Conservation (phyloP, 2,888 invertebrate genomes). For the Aphrophora alni region DNA sequence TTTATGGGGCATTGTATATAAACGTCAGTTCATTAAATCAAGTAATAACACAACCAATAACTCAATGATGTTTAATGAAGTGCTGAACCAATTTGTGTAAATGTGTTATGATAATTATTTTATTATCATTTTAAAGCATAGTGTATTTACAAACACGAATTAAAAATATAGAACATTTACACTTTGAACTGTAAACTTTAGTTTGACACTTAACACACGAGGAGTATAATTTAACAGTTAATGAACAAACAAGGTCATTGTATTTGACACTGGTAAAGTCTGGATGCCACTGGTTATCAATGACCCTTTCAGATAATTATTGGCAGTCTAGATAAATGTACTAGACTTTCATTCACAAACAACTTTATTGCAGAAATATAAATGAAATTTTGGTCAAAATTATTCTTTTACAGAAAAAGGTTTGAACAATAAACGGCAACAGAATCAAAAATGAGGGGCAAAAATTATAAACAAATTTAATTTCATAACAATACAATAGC, state of each 20-base stretch:
- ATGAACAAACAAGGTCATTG: background rate
- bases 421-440: background rate
- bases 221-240: background rate
- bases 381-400: background rate
- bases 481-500: background rate
- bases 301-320: background rate
- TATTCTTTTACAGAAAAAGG: background rate
- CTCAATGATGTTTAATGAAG: too few relatives aligned
- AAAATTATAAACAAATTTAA: background rate
- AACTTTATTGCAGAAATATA: too few relatives aligned
- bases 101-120: too few relatives aligned
- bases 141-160: too few relatives aligned
- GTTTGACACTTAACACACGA: background rate
- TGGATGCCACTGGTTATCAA: background rate
- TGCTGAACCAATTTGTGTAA: too few relatives aligned
- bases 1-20: too few relatives aligned
- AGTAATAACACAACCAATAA: too few relatives aligned
- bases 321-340: too few relatives aligned
- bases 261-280: background rate
- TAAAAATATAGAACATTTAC: background rate
- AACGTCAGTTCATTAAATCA: too few relatives aligned
- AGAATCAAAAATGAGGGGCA: background rate
- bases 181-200: background rate
- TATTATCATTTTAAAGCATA: too few relatives aligned
- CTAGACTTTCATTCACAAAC: too few relatives aligned